Evolutionary conservation across 2,113 vertebrate species (phyloP).

Genomic region (Seriola aureovittata): DNA sequence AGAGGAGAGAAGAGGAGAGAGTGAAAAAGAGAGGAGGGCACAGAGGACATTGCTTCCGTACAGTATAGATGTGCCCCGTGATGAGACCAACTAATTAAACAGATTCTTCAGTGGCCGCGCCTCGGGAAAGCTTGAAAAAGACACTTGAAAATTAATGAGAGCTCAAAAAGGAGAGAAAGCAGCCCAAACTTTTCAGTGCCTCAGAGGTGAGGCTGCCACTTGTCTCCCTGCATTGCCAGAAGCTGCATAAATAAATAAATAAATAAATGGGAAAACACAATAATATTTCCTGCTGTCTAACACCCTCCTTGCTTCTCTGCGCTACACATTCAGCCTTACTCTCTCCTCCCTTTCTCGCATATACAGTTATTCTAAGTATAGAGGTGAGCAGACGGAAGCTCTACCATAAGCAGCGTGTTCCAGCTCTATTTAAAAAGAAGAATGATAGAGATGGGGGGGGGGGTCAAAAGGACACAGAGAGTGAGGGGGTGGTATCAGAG

Average conservation of each 20-base stretch:
- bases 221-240: conserved; percentile 43
- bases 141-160: conserved; percentile 82
- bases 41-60: conserved; percentile 72
- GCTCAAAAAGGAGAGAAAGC: conserved; percentile 64
- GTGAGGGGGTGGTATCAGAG: conserved; percentile 62
- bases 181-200: conserved; percentile 58
- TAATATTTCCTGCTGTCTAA: conserved; percentile 47
- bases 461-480: conserved; percentile 74
- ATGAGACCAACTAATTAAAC: conserved; percentile 83
- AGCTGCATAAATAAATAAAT: conserved; percentile 54
- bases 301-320: conserved; percentile 26
- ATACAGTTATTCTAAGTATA: conserved; percentile 89
- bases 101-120: conserved; percentile 79
- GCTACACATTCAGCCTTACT: conserved; percentile 30
- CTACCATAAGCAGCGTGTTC: conserved; percentile 85
- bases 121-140: conserved; percentile 80
- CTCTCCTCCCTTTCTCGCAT: conserved; percentile 50
- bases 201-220: conserved; percentile 67
- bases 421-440: conserved; percentile 84
- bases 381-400: conserved; percentile 84
- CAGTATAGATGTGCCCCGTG: conserved; percentile 76
- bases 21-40: conserved; percentile 66
- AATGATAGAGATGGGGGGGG: conserved; percentile 53
- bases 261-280: conserved; percentile 50
- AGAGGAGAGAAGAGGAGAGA: conserved; percentile 47